Evolutionary conservation across 2,113 vertebrate species (phyloP), one percentile per base, ranked within the genome.

Genomic region (Ailurus styani): DNA sequence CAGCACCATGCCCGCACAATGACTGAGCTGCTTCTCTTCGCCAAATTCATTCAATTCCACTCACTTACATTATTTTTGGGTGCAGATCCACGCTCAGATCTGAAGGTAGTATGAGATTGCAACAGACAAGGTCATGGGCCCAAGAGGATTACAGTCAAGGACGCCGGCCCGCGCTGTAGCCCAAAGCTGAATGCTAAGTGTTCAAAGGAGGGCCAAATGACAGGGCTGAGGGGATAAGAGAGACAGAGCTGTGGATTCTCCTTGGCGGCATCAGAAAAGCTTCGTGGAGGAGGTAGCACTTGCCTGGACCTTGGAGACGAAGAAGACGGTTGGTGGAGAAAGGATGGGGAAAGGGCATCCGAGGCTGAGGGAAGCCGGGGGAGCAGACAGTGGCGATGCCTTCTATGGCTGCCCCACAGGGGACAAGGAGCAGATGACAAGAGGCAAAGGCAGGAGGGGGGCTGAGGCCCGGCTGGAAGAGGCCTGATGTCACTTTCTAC

Each of bases 311-410:
- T 37, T 91, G 89, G 64, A 57, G 73, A 42, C 37, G 6, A 57
- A 75, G 57, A 85, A 62, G 77, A 12, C 7, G 6, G 57, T 42
- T 37, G 60, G 64, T 1, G 9, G 60, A 47, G 54, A 94, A 11
- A 62, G 45, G 13, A 20, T 62, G 42, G 2, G 60, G 18, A 29
- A 47, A 66, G 25, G 45, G 60, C 40, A 23, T 12, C 84, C 3
- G 18, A 60, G 54, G 40, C 57, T 1, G 18, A 73, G 27, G 14
- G 68, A 52, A 14, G 50, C 9, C 0, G 0, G 8, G 18, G 50
- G 75, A 1, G 5, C 7, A 83, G 68, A 47, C n/a, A 66, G 64
- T 2, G 3, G 37, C 0, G 10, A 5, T 68, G 54, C 21, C n/a
- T 66, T 62, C 37, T 40, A 13, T 8, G 29, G 55, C 72, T 66